Evolutionary conservation across 1,140 invertebrate genomes (phyloP), one percentile per base, ranked within the genome.

Genomic region (Galendromus occidentalis): DNA sequence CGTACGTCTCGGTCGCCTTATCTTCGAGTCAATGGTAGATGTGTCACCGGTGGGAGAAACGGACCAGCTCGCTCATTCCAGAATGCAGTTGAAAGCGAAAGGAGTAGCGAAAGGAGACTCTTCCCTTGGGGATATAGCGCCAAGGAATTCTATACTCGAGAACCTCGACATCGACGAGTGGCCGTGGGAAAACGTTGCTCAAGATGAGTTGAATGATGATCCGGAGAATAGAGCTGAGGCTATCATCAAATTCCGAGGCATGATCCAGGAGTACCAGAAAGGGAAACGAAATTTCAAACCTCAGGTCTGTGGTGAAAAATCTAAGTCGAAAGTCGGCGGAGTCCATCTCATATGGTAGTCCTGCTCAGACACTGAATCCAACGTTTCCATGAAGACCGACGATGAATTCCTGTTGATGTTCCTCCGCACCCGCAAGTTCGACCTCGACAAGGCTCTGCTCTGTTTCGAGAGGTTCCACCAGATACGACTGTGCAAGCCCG

Each of bases 391-490:
- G 25, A 5, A 59, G 51, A 22, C 25, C 14, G 51, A 59, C 25
- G 22, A 59, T 9, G 33, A 59, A 5, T 59, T 59, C 51, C 2
- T 59, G 14, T 14, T 59, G 22, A 17, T 4, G 25, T 59, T 59
- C 33, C 51, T 59, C 14, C 51, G 51, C 2, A 59, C 14, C 9
- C 51, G 51, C 6, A 59, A 25, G 9, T 59, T 59, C 51, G 33
- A 59, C 14, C 4, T 59, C 14, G 22, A 59, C 14, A 59, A 59
- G 20, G 51, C 51, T 1, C 14, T 59, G 25, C 25, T 29, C 51
- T 59, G 51, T 59, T 59, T 59, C 22, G 14, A 25, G 51, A 59
- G 22, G 51, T 59, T 59, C 25, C 51, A 59, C 51, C 51, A 59
- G 9, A 59, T 59, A 1, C 51, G 51, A 18, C 33, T 33, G 2